Conservation (phyloP, 2,113 vertebrate species). For the Ceratotherium simum region DNA sequence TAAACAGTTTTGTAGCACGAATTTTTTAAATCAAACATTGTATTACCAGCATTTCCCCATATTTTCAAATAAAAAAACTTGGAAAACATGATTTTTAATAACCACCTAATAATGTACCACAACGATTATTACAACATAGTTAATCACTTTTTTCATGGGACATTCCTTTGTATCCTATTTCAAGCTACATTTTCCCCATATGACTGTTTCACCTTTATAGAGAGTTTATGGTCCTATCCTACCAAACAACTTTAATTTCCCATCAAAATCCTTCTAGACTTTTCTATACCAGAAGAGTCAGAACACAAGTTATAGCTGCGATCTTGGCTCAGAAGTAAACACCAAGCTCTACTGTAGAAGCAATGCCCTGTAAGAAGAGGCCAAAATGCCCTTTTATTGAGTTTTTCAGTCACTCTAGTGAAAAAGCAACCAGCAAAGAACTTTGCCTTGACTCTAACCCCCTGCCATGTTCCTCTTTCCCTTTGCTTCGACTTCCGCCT, state of each 20-base stretch:
- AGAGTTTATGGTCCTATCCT: neutral
- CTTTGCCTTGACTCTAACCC: neutral
- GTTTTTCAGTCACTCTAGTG: neutral
- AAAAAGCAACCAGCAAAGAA: neutral
- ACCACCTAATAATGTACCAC: neutral
- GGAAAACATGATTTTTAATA: neutral
- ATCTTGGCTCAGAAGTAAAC: neutral
- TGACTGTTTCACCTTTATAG: neutral
- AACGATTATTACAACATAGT: neutral
- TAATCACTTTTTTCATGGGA: neutral
- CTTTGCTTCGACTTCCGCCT: neutral
- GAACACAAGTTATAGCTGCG: neutral
- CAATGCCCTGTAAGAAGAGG: neutral
- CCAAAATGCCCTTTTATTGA: neutral
- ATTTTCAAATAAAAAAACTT: neutral
- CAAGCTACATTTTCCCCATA: neutral
- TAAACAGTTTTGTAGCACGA: neutral
- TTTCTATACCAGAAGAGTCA: neutral
- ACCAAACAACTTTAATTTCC: neutral
- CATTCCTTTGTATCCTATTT: neutral
- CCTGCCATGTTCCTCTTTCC: rapidly evolving
- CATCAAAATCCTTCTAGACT: neutral
- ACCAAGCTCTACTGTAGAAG: neutral
- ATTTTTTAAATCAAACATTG: neutral
- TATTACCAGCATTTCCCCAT: neutral